phyloP scores from a whole-genome alignment of 2,797 vertebrate genomes.

The Platalea minor region DNA sequence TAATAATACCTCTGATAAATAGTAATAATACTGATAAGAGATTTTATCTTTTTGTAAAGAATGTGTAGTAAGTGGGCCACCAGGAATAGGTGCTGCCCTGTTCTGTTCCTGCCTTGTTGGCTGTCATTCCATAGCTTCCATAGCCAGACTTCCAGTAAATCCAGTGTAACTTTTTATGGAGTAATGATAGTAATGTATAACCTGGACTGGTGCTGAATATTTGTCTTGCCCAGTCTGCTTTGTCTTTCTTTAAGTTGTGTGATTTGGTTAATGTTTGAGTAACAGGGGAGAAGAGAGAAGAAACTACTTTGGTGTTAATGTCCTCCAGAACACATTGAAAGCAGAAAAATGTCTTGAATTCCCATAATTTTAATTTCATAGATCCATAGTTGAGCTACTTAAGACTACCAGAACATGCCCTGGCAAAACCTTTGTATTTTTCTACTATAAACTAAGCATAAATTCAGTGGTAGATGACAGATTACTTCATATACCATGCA shows the following conservation, averaged over 20 bases:
- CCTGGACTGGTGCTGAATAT: not conserved
- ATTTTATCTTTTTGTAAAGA: not conserved
- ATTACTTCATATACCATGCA: slow-evolving; percentile 99
- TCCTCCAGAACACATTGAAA: not conserved
- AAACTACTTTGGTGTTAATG: not conserved
- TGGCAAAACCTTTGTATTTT: slow-evolving; percentile 81
- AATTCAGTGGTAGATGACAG: slow-evolving; percentile 93
- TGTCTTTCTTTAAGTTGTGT: not conserved
- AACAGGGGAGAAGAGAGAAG: not conserved
- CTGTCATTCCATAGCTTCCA: not conserved
- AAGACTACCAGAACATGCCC: slow-evolving; percentile 68
- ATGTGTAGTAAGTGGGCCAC: not conserved
- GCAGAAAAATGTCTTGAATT: not conserved
- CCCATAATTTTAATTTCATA: slow-evolving; percentile 24
- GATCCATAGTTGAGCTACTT: slow-evolving; percentile 42
- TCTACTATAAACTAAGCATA: slow-evolving; percentile 85
- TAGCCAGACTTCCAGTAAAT: not conserved
- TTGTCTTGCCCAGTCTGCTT: not conserved
- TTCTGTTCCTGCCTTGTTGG: not conserved
- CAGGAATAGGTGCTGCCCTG: not conserved
- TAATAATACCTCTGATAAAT: not conserved
- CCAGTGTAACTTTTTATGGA: not conserved
- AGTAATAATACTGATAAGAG: not conserved
- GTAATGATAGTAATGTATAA: not conserved
- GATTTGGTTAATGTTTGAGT: not conserved